A percentile compares a stretch with the other conserved stretches of the same genome.
Conservation (phyloP, 2,888 invertebrate species). For the Anthrax anthrax region DNA sequence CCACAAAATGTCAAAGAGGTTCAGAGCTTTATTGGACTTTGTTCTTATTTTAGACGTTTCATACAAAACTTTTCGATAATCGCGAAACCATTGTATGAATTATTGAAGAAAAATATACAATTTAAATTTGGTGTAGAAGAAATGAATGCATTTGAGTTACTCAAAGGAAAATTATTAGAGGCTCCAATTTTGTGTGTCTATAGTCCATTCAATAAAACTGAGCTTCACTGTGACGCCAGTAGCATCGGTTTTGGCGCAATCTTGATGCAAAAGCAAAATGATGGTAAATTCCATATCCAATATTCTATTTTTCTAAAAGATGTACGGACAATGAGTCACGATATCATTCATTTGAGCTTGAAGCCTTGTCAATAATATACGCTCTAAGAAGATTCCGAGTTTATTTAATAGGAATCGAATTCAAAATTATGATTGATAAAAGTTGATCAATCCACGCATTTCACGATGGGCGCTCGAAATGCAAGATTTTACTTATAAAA, state of each 20-base stretch:
- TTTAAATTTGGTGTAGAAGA: too few relatives aligned
- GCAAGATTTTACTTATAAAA: too few relatives aligned
- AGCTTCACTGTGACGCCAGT: too few relatives aligned
- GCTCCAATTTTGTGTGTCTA: conserved; percentile 18
- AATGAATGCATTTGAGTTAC: neutral
- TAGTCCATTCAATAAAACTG: conserved; percentile 8
- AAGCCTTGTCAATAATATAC: too few relatives aligned
- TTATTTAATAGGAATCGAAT: too few relatives aligned
- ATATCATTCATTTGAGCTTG: neutral
- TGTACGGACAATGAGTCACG: conserved; percentile 5
- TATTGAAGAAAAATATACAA: conserved; percentile 3
- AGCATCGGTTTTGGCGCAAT: too few relatives aligned
- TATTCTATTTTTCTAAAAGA: conserved; percentile 8
- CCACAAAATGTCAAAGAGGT: neutral
- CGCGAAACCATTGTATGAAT: conserved; percentile 3
- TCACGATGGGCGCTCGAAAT: too few relatives aligned
- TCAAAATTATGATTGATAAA: too few relatives aligned
- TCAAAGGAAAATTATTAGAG: conserved; percentile 6
- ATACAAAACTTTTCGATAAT: neutral
- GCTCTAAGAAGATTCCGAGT: too few relatives aligned
- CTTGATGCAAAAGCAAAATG: too few relatives aligned
- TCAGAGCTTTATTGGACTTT: conserved; percentile 10
- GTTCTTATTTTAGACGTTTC: conserved; percentile 15
- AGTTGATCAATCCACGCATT: too few relatives aligned
- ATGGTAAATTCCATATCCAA: neutral